Evolutionary conservation across 2,797 vertebrate species (phyloP).

Genomic region (Scomberomorus guttatus): DNA sequence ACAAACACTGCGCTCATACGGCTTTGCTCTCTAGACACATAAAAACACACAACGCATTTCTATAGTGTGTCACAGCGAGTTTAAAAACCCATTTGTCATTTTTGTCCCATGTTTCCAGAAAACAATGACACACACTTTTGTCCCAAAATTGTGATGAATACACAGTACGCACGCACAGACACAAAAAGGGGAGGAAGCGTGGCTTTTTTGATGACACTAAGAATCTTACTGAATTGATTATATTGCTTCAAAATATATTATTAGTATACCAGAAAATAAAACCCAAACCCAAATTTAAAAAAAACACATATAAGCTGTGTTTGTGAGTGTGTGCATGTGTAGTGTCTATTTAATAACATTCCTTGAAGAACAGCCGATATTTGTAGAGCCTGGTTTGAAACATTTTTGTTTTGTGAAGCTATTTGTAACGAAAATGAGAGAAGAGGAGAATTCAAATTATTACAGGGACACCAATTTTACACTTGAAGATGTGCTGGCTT

Average conservation of each 20-base stretch:
- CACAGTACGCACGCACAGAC: not conserved
- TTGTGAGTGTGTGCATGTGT: slow-evolving; percentile 20
- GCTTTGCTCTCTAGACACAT: slow-evolving; percentile 42
- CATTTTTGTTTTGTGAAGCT: slow-evolving; percentile 11
- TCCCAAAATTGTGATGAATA: slow-evolving; percentile 35
- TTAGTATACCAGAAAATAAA: slow-evolving; percentile 18
- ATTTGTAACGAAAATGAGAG: not conserved
- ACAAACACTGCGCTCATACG: slow-evolving; percentile 5
- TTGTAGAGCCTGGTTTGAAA: slow-evolving; percentile 20
- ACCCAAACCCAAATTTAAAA: not conserved
- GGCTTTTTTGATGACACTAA: slow-evolving; percentile 16
- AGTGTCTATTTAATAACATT: slow-evolving; percentile 27
- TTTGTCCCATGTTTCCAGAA: slow-evolving; percentile 60
- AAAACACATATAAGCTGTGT: slow-evolving; percentile 7
- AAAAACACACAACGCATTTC: slow-evolving; percentile 53
- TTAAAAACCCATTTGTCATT: slow-evolving; percentile 73
- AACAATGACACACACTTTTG: slow-evolving; percentile 43
- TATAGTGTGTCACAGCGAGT: slow-evolving; percentile 59
- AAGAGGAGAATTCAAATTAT: not conserved
- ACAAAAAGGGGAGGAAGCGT: not conserved
- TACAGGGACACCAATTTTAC: no score
- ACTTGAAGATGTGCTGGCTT: no score
- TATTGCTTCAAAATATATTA: slow-evolving; percentile 9
- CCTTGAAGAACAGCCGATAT: slow-evolving; percentile 12
- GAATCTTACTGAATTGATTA: slow-evolving; percentile 31